A percentile compares a stretch with the other conserved stretches of the same genome.
These are phyloP conservation scores for Melangyna quadrimaculata DNA, from an alignment of 2,888 invertebrate species.

Conservation along the genomic window DNA sequence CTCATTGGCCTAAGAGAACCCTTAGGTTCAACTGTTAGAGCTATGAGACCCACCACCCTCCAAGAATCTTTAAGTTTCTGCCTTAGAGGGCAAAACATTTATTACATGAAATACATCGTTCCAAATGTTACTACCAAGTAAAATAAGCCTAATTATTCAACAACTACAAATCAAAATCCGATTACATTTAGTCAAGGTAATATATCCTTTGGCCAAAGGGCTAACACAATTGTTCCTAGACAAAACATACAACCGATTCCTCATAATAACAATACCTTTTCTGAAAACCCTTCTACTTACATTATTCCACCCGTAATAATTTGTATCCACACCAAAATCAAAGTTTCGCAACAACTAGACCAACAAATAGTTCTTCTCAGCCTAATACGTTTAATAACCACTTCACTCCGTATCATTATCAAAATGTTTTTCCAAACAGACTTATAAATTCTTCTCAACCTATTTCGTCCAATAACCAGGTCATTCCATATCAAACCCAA, in stretches of 20 bases:
- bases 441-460: background rate
- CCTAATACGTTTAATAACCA: no score
- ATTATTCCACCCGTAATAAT: background rate
- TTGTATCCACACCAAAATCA: no score
- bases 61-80: slow-evolving; percentile 11
- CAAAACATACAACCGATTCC: background rate
- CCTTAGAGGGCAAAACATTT: slow-evolving; percentile 1
- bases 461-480: background rate
- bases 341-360: no score
- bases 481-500: background rate
- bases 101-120: background rate
- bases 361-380: no score
- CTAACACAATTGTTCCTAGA: background rate
- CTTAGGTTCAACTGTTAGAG: slow-evolving; percentile 1
- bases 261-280: background rate
- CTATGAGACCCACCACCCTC: background rate
- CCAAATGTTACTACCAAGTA: background rate
- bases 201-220: background rate
- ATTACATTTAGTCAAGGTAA: background rate
- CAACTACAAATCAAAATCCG: background rate
- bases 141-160: background rate
- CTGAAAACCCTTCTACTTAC: background rate
- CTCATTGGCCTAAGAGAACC: slow-evolving; percentile 3
- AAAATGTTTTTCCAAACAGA: background rate
- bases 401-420: background rate